phyloP scores from a whole-genome alignment of 2,888 invertebrate genomes.

The Eupithecia subumbrata region DNA sequence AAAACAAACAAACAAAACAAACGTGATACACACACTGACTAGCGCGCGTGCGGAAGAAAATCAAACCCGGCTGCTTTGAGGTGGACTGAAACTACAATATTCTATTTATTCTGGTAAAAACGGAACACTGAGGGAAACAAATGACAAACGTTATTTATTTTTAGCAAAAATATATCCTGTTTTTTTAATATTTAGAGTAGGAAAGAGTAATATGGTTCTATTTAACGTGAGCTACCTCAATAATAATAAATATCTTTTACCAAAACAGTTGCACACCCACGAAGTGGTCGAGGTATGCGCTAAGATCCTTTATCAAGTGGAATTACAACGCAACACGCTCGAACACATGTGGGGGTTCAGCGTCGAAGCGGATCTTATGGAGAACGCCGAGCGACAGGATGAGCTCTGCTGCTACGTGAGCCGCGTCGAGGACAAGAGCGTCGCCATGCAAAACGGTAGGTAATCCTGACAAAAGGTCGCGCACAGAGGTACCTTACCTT shows the following conservation, averaged over 20 bases:
- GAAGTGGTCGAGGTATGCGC: conserved; percentile 98
- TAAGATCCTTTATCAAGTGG: conserved; percentile 98
- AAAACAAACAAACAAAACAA: conserved; percentile 18
- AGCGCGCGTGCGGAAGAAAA: conserved; percentile 15
- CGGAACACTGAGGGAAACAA: background rate
- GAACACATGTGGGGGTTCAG: conserved; percentile 99
- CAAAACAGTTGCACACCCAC: conserved; percentile 92
- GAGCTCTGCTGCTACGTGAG: conserved; percentile 98
- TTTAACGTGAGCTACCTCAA: background rate
- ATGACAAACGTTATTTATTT: background rate
- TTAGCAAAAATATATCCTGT: background rate
- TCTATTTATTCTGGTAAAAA: background rate
- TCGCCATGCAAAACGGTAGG: conserved; percentile 97
- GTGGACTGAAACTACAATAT: background rate
- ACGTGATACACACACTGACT: conserved; percentile 13
- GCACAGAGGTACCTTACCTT: background rate
- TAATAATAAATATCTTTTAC: background rate
- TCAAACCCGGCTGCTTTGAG: conserved; percentile 12
- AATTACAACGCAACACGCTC: conserved; percentile 93
- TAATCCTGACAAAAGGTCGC: conserved; percentile 34
- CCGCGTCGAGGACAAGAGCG: conserved; percentile 97
- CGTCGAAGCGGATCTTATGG: conserved; percentile 98
- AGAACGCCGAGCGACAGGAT: conserved; percentile 97
- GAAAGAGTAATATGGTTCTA: background rate
- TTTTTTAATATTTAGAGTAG: background rate